These are phyloP conservation scores for Antidorcas marsupialis DNA, from an alignment of 2,113 vertebrate species.

Conservation along the genomic window DNA sequence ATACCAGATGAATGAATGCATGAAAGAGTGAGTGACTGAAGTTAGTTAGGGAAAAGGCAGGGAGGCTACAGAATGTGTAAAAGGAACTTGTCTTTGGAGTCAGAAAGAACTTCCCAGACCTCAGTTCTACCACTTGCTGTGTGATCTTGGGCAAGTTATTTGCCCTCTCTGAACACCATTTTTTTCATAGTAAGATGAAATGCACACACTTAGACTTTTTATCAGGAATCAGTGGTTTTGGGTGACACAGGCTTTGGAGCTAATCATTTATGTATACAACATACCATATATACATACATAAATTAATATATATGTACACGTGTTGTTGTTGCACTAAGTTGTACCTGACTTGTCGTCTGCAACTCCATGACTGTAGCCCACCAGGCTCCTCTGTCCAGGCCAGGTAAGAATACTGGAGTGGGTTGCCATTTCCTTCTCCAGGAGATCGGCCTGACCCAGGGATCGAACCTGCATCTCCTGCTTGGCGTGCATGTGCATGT, in stretches of 20 bases:
- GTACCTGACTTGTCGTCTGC: background rate
- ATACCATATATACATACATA: background rate
- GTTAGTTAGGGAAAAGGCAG: background rate
- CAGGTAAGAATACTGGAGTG: background rate
- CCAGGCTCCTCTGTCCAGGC: background rate
- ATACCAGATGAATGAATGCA: background rate
- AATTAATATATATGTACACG: background rate
- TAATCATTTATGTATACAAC: background rate
- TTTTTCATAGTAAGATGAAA: background rate
- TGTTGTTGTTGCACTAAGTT: background rate
- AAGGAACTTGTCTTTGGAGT: background rate
- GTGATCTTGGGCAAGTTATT: background rate
- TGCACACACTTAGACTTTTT: background rate
- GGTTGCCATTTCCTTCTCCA: background rate
- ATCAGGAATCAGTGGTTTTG: background rate
- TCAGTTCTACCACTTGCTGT: background rate
- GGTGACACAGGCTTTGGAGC: background rate
- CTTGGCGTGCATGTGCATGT: accelerated
- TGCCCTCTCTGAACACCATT: background rate
- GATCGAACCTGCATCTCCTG: background rate
- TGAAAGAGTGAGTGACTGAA: background rate
- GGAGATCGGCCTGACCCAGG: background rate
- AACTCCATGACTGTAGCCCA: background rate
- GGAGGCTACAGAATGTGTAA: background rate
- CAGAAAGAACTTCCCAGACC: background rate